These are phyloP conservation scores for Caenorhabditis japonica DNA, from an alignment of 2,888 invertebrate species.

Conservation along the genomic window DNA sequence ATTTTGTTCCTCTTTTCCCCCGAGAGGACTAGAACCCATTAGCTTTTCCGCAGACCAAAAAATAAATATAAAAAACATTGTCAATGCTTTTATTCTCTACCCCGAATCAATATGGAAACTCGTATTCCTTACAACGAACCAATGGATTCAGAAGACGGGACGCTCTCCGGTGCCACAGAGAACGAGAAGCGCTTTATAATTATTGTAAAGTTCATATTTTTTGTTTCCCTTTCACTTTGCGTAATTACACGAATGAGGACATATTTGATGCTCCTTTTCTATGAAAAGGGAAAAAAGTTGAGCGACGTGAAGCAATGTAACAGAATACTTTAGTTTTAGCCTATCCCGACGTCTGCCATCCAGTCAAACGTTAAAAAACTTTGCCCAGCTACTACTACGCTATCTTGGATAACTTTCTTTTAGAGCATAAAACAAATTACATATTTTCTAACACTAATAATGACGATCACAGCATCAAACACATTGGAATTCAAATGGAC, in stretches of 20 bases:
- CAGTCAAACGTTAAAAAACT: background rate
- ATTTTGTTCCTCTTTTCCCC: no score
- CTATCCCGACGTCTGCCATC: constrained; percentile 15
- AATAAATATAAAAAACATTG: no score
- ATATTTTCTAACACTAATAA: no score
- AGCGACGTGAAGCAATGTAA: constrained; percentile 29
- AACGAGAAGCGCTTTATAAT: constrained; percentile 32
- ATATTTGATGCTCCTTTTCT: constrained; percentile 10
- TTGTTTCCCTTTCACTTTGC: constrained; percentile 12
- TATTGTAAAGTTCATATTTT: constrained; percentile 3
- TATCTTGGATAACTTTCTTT: constrained; percentile 9
- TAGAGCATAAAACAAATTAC: no score
- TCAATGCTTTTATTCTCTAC: no score
- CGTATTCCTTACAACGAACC: constrained; percentile 15
- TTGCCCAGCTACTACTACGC: constrained; percentile 19
- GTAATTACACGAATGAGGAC: constrained; percentile 29
- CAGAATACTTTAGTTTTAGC: constrained; percentile 36
- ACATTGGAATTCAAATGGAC: constrained; percentile 57
- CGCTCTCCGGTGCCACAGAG: constrained; percentile 13
- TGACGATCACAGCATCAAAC: constrained; percentile 54
- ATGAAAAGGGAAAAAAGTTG: no score
- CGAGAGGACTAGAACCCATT: no score
- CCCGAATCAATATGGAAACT: constrained; percentile 7
- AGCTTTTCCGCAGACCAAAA: no score
- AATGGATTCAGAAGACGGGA: constrained; percentile 43